Percentiles rank a stretch among this genome's conserved stretches.
These are phyloP conservation scores for Bombyx huttoni DNA, from an alignment of 2,888 invertebrate genomes.

Conservation along the genomic window DNA sequence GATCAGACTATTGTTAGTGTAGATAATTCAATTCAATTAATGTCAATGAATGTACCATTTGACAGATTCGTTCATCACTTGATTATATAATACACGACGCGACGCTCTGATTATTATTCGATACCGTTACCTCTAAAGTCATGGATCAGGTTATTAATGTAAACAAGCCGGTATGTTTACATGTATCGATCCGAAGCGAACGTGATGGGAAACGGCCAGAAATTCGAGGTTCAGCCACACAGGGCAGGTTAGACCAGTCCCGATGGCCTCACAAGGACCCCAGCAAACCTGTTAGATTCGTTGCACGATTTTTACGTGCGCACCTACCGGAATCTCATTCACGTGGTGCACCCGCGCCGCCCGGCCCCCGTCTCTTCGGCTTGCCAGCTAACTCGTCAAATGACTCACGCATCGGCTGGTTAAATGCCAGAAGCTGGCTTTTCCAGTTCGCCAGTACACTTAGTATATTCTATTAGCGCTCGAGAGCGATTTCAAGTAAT, in stretches of 20 bases:
- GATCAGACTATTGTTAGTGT: conserved; percentile 4
- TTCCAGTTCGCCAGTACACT: conserved; percentile 67
- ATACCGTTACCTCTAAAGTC: conserved; percentile 6
- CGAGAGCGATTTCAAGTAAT: conserved; percentile 8
- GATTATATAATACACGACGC: conserved; percentile 20
- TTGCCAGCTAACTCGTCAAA: conserved; percentile 68
- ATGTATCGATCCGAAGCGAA: conserved; percentile 40
- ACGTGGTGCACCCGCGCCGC: conserved; percentile 55
- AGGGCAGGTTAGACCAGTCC: conserved; percentile 73
- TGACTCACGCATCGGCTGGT: conserved; percentile 65
- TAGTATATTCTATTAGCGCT: conserved; percentile 53
- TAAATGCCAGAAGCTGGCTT: conserved; percentile 67
- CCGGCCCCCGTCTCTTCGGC: conserved; percentile 33
- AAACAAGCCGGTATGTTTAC: conserved; percentile 33
- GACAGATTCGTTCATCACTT: conserved; percentile 28
- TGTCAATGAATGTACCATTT: conserved; percentile 40
- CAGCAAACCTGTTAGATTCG: conserved; percentile 73
- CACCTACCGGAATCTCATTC: conserved; percentile 72
- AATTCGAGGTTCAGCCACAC: conserved; percentile 65
- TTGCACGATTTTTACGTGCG: conserved; percentile 73
- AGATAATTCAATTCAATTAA: conserved; percentile 50
- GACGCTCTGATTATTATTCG: neutral
- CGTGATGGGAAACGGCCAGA: conserved; percentile 62
- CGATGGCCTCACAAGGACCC: conserved; percentile 70
- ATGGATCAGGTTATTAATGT: conserved; percentile 18